These are phyloP conservation scores for Prietella phreatophila DNA, from an alignment of 2,113 vertebrate species.

Conservation along the genomic window DNA sequence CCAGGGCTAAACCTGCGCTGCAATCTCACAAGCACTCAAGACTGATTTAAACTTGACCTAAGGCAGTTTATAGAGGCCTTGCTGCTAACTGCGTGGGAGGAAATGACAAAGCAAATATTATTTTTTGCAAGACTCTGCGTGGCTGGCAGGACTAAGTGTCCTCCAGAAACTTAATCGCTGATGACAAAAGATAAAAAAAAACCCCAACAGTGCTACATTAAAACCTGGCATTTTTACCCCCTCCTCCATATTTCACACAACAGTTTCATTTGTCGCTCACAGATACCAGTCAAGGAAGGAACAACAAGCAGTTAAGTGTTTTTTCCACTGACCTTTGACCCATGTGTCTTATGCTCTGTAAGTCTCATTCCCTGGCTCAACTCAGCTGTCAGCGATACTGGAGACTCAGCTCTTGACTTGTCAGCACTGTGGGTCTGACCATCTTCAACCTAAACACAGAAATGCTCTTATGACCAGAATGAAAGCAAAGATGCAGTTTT, in stretches of 20 bases:
- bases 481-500: background rate
- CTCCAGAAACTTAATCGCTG: conserved; percentile 54
- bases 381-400: conserved; percentile 59
- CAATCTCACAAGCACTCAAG: background rate
- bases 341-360: conserved; percentile 36
- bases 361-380: conserved; percentile 46
- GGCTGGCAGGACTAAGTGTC: conserved; percentile 31
- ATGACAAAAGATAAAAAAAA: conserved; percentile 1
- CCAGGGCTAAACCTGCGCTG: background rate
- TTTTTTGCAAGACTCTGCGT: conserved; percentile 31
- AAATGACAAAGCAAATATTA: conserved; percentile 48
- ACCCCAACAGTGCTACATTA: conserved; percentile 38
- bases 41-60: conserved; percentile 19
- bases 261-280: conserved; percentile 62
- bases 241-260: conserved; percentile 51
- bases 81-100: conserved; percentile 2
- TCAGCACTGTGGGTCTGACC: conserved; percentile 49
- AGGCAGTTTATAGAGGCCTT: conserved; percentile 43
- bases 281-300: conserved; percentile 61
- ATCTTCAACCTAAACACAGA: background rate
- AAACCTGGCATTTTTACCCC: conserved; percentile 50
- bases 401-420: conserved; percentile 55
- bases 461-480: background rate
- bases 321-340: conserved; percentile 65
- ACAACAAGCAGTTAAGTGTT: conserved; percentile 65